These are phyloP conservation scores for Pecten maximus DNA, from an alignment of 2,888 invertebrate genomes.

Conservation along the genomic window DNA sequence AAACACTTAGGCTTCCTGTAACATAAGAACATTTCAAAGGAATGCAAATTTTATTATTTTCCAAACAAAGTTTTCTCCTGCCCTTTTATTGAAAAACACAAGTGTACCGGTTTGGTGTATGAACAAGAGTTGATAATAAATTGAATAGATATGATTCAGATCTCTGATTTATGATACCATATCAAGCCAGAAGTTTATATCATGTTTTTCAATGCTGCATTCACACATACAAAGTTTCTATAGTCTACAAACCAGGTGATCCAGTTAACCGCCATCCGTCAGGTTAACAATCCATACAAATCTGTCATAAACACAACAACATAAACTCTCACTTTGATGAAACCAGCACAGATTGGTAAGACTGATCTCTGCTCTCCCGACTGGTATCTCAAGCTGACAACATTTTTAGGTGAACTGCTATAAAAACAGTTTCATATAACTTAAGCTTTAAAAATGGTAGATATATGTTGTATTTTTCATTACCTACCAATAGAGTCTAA, in stretches of 20 bases:
- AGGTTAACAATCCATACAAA: background rate
- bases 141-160: constrained; percentile 4
- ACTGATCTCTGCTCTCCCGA: background rate
- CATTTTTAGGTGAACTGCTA: background rate
- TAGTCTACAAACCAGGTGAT: background rate
- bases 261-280: background rate
- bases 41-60: constrained; percentile 33
- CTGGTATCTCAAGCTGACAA: background rate
- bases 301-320: background rate
- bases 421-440: background rate
- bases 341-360: background rate
- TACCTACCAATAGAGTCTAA: background rate
- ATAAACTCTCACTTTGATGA: background rate
- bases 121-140: constrained; percentile 2
- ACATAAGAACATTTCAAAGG: constrained; percentile 13
- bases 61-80: constrained; percentile 27
- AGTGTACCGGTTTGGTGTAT: background rate
- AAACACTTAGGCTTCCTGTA: background rate
- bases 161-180: background rate
- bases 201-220: background rate
- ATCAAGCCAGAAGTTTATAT: background rate
- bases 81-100: constrained; percentile 31
- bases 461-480: background rate
- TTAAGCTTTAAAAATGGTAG: background rate
- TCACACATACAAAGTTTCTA: background rate